phyloP scores from a whole-genome alignment of 2,113 vertebrate genomes.

The Oplegnathus fasciatus region DNA sequence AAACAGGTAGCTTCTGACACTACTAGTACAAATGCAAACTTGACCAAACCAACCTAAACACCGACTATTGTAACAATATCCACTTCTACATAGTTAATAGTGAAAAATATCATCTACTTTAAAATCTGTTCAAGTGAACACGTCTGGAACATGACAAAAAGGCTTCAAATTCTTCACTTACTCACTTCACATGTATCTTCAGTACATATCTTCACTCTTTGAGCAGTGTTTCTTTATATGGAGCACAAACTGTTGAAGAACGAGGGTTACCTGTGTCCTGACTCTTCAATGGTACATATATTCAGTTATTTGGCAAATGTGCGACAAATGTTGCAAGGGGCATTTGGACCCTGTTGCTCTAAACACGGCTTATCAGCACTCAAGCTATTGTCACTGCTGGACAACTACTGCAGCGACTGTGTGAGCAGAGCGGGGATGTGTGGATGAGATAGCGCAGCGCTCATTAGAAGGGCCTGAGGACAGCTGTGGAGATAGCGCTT shows the following conservation, averaged over 20 bases:
- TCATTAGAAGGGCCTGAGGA: conserved; percentile 67
- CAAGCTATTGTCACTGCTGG: conserved; percentile 50
- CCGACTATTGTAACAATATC: background rate
- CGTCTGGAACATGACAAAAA: background rate
- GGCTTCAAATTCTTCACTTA: background rate
- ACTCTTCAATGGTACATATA: background rate
- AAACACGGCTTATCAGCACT: conserved; percentile 67
- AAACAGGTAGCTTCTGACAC: too few relatives aligned
- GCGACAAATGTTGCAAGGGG: conserved; percentile 28
- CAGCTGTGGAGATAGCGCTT: conserved; percentile 66
- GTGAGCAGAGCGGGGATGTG: conserved; percentile 65
- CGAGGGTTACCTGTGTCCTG: background rate
- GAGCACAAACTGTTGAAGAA: background rate
- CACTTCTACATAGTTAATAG: background rate
- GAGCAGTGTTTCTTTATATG: background rate
- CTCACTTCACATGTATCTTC: background rate
- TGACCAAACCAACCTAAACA: too few relatives aligned
- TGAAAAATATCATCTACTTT: background rate
- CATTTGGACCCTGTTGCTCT: conserved; percentile 38
- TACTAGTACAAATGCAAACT: too few relatives aligned
- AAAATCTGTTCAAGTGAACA: background rate
- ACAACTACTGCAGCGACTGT: conserved; percentile 47
- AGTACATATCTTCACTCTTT: background rate
- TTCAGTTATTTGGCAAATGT: conserved; percentile 1
- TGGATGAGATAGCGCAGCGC: conserved; percentile 73